Conservation (phyloP, 2,888 invertebrate species). For the Polyommatus icarus region DNA sequence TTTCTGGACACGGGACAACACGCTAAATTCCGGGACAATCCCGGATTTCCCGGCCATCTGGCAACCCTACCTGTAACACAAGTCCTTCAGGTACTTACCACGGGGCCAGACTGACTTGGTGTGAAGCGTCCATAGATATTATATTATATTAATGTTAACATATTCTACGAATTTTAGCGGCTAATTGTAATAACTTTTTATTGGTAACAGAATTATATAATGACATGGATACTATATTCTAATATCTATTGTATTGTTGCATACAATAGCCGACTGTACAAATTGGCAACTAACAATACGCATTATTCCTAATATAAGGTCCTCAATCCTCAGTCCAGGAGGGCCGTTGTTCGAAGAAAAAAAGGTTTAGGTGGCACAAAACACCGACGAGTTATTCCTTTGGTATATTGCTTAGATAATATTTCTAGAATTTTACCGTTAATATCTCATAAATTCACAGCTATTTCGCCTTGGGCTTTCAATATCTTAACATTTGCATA, state of each 20-base stretch:
- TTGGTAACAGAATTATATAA: not conserved
- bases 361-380: not conserved
- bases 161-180: not conserved
- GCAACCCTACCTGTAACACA: too few species aligned
- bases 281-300: not conserved
- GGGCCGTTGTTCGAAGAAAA: not conserved
- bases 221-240: not conserved
- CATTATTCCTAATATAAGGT: not conserved
- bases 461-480: not conserved
- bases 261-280: constrained; percentile 3
- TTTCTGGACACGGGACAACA: too few species aligned
- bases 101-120: too few species aligned
- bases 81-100: too few species aligned
- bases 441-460: not conserved
- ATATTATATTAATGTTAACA: too few species aligned
- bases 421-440: too few species aligned
- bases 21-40: too few species aligned
- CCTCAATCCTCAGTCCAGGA: not conserved
- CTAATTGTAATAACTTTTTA: not conserved
- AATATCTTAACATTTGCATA: not conserved
- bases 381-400: not conserved
- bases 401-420: not conserved
- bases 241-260: not conserved
- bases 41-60: too few species aligned
- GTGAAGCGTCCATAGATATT: too few species aligned